Percentiles rank a stretch among this genome's conserved stretches.
These are phyloP conservation scores for Zaprionus camerounensis DNA, from an alignment of 1,140 invertebrate genomes.

Conservation along the genomic window DNA sequence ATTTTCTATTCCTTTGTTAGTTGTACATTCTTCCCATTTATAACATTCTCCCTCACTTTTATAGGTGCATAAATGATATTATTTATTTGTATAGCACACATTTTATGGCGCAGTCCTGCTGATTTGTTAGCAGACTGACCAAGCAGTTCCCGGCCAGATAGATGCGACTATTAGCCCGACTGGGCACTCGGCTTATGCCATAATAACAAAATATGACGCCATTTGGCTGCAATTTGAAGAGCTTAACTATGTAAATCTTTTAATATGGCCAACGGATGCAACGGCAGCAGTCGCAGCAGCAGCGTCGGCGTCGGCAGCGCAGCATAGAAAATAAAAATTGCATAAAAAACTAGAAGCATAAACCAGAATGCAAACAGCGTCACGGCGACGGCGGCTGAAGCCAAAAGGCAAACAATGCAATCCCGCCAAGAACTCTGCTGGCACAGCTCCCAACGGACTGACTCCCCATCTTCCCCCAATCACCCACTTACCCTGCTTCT, in stretches of 20 bases:
- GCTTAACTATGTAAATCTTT: slow-evolving; percentile 75
- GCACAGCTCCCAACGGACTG: slow-evolving; percentile 45
- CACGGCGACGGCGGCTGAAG: slow-evolving; percentile 37
- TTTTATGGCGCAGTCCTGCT: background rate
- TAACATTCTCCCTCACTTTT: background rate
- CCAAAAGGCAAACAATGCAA: slow-evolving; percentile 80
- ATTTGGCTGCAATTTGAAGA: slow-evolving; percentile 58
- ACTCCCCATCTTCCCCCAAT: slow-evolving; percentile 5
- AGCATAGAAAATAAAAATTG: slow-evolving; percentile 54
- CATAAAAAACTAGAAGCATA: slow-evolving; percentile 63
- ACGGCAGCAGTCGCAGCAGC: background rate
- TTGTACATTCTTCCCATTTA: no score
- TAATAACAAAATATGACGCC: slow-evolving; percentile 65
- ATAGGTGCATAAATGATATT: background rate
- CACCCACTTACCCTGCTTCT: background rate
- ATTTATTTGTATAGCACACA: slow-evolving; percentile 10
- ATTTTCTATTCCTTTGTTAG: no score
- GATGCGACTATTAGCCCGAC: slow-evolving; percentile 9
- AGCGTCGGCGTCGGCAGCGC: background rate
- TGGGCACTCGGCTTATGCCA: slow-evolving; percentile 33
- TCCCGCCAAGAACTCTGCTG: slow-evolving; percentile 51
- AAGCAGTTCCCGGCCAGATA: slow-evolving; percentile 4
- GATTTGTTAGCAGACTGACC: slow-evolving; percentile 40
- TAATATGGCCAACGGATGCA: slow-evolving; percentile 69
- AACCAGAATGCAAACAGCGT: slow-evolving; percentile 74